A percentile compares a stretch with the other conserved stretches of the same genome.
Conservation (phyloP, 2,797 vertebrate genomes). For the Danio tinwini region DNA sequence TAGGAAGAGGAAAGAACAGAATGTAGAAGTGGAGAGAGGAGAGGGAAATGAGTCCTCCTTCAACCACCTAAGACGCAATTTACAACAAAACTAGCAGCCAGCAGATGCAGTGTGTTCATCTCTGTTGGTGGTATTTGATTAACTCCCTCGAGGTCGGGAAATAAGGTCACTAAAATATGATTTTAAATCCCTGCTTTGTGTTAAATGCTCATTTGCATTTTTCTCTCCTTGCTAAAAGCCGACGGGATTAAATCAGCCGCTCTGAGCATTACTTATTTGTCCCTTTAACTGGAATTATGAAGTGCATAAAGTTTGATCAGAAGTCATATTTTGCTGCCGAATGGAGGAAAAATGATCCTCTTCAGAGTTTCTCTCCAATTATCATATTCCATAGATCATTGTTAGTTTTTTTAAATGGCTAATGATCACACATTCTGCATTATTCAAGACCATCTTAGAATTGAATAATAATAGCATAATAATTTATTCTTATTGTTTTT, state of each 20-base stretch:
- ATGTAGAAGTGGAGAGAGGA: constrained; percentile 7
- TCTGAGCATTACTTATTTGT: constrained; percentile 22
- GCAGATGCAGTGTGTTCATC: constrained; percentile 27
- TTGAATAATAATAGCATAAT: constrained; percentile 40
- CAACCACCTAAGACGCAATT: constrained; percentile 21
- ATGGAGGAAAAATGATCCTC: constrained; percentile 5
- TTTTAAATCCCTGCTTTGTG: constrained; percentile 36
- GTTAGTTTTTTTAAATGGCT: background rate
- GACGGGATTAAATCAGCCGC: constrained; percentile 42
- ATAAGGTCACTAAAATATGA: constrained; percentile 32
- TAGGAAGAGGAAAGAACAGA: constrained; percentile 37
- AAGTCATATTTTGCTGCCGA: background rate
- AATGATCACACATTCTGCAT: constrained; percentile 32
- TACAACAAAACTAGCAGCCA: constrained; percentile 31
- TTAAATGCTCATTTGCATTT: constrained; percentile 39
- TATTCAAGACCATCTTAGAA: constrained; percentile 38
- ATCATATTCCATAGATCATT: constrained; percentile 16
- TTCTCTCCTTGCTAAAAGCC: constrained; percentile 22
- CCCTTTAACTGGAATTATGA: constrained; percentile 24
- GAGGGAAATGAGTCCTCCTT: constrained; percentile 27
- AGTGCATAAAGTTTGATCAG: constrained; percentile 27
- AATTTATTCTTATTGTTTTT: constrained; percentile 35
- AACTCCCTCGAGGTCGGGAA: constrained; percentile 29
- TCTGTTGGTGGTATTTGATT: constrained; percentile 39
- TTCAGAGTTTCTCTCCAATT: background rate